These are phyloP conservation scores for Portunus trituberculatus DNA, from an alignment of 1,140 invertebrate genomes.

Conservation along the genomic window DNA sequence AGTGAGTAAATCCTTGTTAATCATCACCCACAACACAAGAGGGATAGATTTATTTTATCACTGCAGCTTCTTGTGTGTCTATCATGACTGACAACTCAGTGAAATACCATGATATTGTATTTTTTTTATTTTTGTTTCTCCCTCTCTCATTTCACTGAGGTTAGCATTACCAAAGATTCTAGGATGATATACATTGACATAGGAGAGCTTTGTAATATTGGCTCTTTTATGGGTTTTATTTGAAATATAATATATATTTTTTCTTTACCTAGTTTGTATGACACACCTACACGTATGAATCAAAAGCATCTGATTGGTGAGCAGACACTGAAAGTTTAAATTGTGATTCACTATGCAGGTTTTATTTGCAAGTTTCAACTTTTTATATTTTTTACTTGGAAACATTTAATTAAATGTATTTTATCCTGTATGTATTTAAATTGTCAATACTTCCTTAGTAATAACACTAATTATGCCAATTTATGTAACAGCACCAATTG, in stretches of 20 bases:
- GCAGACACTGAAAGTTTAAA: neutral
- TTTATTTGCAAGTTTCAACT: constrained; percentile 13
- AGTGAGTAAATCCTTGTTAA: constrained; percentile 48
- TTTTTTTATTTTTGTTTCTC: neutral
- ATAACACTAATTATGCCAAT: constrained; percentile 60
- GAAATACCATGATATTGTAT: neutral
- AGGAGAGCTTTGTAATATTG: neutral
- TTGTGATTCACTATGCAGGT: constrained; percentile 35
- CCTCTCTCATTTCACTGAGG: neutral
- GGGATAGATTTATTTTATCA: constrained; percentile 63
- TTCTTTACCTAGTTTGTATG: neutral
- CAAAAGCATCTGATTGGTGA: constrained; percentile 11
- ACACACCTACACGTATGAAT: neutral
- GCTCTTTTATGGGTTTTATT: neutral
- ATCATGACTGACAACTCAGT: constrained; percentile 56
- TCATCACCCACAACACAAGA: constrained; percentile 46
- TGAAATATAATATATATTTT: neutral
- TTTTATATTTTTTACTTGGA: constrained; percentile 45
- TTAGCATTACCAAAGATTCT: constrained; percentile 23
- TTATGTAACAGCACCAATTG: constrained; percentile 65
- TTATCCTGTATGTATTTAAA: constrained; percentile 53
- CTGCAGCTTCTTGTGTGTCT: constrained; percentile 51
- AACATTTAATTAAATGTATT: constrained; percentile 58
- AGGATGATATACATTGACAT: neutral
- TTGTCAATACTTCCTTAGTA: constrained; percentile 23